A percentile compares a stretch with the other conserved stretches of the same genome.
Conservation (phyloP, 2,113 vertebrate species). For the Brachyistius frenatus region DNA sequence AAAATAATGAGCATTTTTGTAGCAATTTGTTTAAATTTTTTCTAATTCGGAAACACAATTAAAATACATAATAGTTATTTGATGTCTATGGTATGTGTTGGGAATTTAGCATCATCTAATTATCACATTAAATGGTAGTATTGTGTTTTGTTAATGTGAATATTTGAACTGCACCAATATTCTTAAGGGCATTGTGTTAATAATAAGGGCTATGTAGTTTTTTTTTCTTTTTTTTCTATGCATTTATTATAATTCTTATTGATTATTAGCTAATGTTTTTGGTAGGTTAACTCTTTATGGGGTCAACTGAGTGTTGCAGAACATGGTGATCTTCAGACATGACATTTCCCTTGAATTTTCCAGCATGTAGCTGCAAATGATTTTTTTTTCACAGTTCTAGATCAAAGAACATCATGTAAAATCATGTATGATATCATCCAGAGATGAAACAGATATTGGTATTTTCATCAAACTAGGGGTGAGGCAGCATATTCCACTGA, state of each 20-base stretch:
- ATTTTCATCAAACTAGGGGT: neutral
- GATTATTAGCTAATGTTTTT: neutral
- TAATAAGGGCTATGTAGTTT: conserved; percentile 1
- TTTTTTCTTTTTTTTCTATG: neutral
- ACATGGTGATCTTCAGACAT: conserved; percentile 1
- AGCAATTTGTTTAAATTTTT: neutral
- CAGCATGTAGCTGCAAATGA: neutral
- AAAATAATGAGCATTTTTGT: conserved; percentile 6
- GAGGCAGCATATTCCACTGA: neutral
- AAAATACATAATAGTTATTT: neutral
- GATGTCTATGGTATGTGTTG: neutral
- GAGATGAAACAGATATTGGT: conserved; percentile 13
- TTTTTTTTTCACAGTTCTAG: neutral
- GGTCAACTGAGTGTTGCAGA: conserved; percentile 2
- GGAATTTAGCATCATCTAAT: conserved; percentile 14
- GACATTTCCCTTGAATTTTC: neutral
- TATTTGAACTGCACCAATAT: conserved; percentile 11
- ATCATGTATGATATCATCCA: conserved; percentile 3
- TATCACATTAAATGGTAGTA: neutral
- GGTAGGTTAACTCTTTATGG: neutral
- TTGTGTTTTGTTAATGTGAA: conserved; percentile 32
- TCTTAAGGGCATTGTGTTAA: neutral
- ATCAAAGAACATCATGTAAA: conserved; percentile 3
- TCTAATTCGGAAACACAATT: neutral
- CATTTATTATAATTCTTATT: neutral